Percentiles rank a stretch among this genome's conserved stretches.
These are phyloP conservation scores for Amitus sp. DNA, from an alignment of 2,888 invertebrate genomes.

Conservation along the genomic window DNA sequence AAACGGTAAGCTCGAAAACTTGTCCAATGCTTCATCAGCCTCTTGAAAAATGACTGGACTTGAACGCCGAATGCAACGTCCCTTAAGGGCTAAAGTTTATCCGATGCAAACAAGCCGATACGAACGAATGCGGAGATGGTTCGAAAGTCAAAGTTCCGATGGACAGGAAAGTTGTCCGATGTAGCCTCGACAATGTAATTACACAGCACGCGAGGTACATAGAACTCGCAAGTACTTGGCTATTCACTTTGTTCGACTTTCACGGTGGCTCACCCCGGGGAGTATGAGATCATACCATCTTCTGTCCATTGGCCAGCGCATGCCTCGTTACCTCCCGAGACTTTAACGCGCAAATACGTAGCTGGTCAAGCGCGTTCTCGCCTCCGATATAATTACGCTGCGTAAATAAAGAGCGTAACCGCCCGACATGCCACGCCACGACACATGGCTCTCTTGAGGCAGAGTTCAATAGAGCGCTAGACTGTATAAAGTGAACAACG, in stretches of 20 bases:
- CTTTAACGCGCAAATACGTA: conserved; percentile 22
- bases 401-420: conserved; percentile 19
- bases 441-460: conserved; percentile 18
- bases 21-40: conserved; percentile 1
- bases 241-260: conserved; percentile 31
- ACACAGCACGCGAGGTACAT: conserved; percentile 20
- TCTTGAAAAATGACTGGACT: not conserved
- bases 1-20: conserved; percentile 66
- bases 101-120: conserved; percentile 1
- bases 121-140: not conserved
- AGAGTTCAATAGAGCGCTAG: conserved; percentile 20
- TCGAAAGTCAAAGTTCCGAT: conserved; percentile 5
- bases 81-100: not conserved
- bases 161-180: conserved; percentile 15
- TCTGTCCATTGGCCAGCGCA: conserved; percentile 14
- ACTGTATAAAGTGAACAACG: conserved; percentile 1
- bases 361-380: conserved; percentile 8
- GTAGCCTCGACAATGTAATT: conserved; percentile 32
- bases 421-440: conserved; percentile 19
- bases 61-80: not conserved
- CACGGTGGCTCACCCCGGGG: conserved; percentile 13
- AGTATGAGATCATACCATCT: conserved; percentile 18
- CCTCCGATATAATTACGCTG: conserved; percentile 5
- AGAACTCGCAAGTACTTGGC: conserved; percentile 31
- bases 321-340: conserved; percentile 4